These are phyloP conservation scores for Epicampocera succincta DNA, from an alignment of 2,888 invertebrate genomes.

Conservation along the genomic window DNA sequence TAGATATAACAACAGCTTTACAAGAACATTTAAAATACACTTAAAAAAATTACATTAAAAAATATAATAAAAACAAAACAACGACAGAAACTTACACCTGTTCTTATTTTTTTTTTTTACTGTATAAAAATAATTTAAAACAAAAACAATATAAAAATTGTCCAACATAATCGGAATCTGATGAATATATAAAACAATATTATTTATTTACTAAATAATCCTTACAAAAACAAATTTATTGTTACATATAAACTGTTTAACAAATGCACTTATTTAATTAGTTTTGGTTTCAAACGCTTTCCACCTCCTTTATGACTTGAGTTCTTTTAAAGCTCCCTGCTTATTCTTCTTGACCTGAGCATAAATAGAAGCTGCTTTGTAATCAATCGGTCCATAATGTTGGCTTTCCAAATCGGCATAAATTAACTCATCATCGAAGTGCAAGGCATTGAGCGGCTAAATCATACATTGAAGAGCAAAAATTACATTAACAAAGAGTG, in stretches of 20 bases:
- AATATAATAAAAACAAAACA: no score
- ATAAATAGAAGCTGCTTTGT: constrained; percentile 93
- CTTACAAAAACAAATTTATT: constrained; percentile 38
- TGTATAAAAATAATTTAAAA: no score
- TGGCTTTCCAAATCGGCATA: constrained; percentile 95
- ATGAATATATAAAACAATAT: background rate
- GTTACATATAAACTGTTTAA: background rate
- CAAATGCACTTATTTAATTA: constrained; percentile 43
- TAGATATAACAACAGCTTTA: no score
- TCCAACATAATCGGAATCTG: no score
- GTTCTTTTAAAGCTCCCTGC: constrained; percentile 78
- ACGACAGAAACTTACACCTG: no score
- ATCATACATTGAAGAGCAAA: background rate
- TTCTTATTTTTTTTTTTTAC: no score
- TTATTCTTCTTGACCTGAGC: constrained; percentile 87
- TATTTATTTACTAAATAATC: background rate
- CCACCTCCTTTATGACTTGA: constrained; percentile 70
- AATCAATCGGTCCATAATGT: constrained; percentile 95
- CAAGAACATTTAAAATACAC: no score
- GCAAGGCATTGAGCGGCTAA: constrained; percentile 90
- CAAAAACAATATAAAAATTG: no score
- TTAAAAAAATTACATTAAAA: no score
- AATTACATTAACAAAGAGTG: background rate
- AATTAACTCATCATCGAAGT: constrained; percentile 86
- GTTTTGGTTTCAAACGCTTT: background rate